Conservation (phyloP, 1,140 invertebrate species). For the Acyrthosiphon pisum region DNA sequence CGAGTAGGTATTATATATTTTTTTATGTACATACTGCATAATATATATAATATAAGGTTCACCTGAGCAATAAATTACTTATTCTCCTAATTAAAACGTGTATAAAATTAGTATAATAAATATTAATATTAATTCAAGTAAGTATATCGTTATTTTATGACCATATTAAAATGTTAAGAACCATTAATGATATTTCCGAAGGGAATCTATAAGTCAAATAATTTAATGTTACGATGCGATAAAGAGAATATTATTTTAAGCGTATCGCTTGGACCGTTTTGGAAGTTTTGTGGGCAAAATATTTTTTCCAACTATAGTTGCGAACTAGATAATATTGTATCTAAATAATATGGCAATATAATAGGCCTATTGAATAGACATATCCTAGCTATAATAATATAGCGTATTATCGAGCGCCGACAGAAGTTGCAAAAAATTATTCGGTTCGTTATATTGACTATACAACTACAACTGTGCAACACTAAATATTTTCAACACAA, state of each 20-base stretch:
- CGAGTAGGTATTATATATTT: not conserved
- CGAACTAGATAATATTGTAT: not conserved
- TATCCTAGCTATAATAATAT: not conserved
- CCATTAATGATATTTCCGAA: not conserved
- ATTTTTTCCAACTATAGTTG: not conserved
- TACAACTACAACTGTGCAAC: not conserved
- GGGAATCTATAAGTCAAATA: not conserved
- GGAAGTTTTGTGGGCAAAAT: not conserved
- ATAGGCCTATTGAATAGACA: not conserved
- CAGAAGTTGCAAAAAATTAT: not conserved
- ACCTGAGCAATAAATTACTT: not conserved
- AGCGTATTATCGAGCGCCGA: not conserved
- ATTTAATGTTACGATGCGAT: not conserved
- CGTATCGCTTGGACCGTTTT: not conserved
- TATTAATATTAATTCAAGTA: not conserved
- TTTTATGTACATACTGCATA: not conserved
- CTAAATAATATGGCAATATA: not conserved
- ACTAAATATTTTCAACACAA: not conserved
- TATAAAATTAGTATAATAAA: not conserved
- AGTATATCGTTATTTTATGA: not conserved
- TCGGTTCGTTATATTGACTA: not conserved
- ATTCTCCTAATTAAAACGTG: not conserved
- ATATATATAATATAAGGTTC: not conserved
- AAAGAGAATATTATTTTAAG: not conserved
- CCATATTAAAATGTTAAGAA: constrained; percentile 2